Percentiles rank a stretch among this genome's conserved stretches.
Evolutionary conservation across 2,888 invertebrate species (phyloP).

Genomic region (Drosophila hawaiiensis): DNA sequence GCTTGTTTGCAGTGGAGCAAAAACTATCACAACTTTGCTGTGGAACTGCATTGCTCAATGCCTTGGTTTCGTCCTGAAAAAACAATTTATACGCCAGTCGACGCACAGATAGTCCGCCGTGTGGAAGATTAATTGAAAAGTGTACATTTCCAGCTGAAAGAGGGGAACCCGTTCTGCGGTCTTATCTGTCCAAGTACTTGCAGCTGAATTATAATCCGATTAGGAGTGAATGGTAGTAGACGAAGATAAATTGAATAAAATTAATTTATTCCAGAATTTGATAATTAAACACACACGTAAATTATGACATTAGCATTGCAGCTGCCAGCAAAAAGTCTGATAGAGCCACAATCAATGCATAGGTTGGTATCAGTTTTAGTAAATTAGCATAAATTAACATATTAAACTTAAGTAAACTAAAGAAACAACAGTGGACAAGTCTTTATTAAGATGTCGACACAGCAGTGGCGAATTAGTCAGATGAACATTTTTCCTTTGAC

Average conservation of each 20-base stretch:
- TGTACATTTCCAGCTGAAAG: conserved; percentile 23
- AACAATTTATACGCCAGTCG: conserved; percentile 47
- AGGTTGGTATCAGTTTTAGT: background rate
- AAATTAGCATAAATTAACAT: background rate
- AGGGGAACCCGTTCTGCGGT: conserved; percentile 29
- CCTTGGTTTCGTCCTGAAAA: conserved; percentile 58
- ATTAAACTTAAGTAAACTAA: background rate
- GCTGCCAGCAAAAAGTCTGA: background rate
- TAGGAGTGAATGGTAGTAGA: conserved; percentile 29
- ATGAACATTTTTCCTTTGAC: background rate
- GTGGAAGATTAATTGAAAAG: conserved; percentile 39
- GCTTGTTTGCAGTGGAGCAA: conserved; percentile 45
- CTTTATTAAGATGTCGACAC: background rate
- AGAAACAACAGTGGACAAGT: background rate
- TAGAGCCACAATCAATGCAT: background rate
- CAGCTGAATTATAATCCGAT: conserved; percentile 10
- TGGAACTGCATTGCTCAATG: conserved; percentile 56
- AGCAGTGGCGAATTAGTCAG: background rate
- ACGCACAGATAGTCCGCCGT: background rate
- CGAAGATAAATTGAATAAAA: conserved; percentile 36
- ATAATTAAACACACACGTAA: background rate
- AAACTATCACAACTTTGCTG: conserved; percentile 48
- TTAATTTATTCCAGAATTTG: conserved; percentile 38
- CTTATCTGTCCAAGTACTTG: conserved; percentile 56
- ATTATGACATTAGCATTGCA: background rate